Base-by-base conservation (phyloP, 1,140 invertebrate species). In the Neotoxoptera formosana region DNA sequence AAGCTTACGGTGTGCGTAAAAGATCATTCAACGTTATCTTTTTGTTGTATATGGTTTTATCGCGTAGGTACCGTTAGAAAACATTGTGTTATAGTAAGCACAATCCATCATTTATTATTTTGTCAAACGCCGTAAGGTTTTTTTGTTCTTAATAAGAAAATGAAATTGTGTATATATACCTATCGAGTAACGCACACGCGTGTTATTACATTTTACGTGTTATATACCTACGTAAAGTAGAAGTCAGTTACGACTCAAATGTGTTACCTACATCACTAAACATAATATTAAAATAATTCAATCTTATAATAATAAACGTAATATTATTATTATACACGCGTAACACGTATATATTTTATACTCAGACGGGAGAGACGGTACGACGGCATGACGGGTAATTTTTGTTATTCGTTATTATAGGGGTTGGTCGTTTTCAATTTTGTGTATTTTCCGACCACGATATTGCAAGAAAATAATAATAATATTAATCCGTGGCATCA, bases 101-200 rank as follows among this genome's bases (percentile, higher is more conserved):
- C 84, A n/a, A 87, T 87, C 84, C 41, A 87, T 87, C 84, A 87
- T 87, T 47, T 87, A 23, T 47, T 87, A 23, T 47, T 87, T 87
- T 48, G 41, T 47, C 30, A 47, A 87, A 48, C 1, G n/a, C 30
- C 30, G 11, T n/a, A 87, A 86, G 83, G 14, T 30, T 67, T n/a
- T 67, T 7, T n/a, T 41, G 11, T 25, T 47, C 21, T 45, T 86
- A 47, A 86, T 47, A 47, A 30, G 23, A 86, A 47, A 45, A 86
- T 36, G 41, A 83, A 83, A 36, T 36, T 83, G 8, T 36, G 21
- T 36, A n/a, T n/a, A n/a, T n/a, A n/a, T n/a, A 23, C 20, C 20
- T 53, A 36, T 83, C 81, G 23, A 83, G 81, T 83, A 41, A 83
- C 21, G 20, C 20, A 83, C 36, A 41, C 34, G 8, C n/a, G n/a